A percentile compares a stretch with the other conserved stretches of the same genome.
These are phyloP conservation scores for Euspilapteryx auroguttella DNA, from an alignment of 2,888 invertebrate species.

Conservation along the genomic window DNA sequence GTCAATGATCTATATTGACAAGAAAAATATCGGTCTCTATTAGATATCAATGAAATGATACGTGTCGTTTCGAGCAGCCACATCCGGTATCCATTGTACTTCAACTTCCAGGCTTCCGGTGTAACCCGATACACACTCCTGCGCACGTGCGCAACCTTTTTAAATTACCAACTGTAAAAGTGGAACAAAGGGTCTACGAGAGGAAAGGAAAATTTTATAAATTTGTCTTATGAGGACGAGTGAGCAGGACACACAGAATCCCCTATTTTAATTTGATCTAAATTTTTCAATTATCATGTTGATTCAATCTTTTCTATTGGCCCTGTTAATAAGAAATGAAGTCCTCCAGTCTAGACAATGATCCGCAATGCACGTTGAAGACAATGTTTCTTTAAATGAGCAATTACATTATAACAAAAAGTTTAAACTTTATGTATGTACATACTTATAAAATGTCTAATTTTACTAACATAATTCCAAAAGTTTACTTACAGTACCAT, in stretches of 20 bases:
- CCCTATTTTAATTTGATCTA: conserved; percentile 1
- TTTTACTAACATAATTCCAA: no score
- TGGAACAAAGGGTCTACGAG: conserved; percentile 25
- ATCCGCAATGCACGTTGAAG: no score
- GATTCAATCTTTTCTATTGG: conserved; percentile 9
- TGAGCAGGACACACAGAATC: background rate
- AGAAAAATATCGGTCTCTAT: conserved; percentile 26
- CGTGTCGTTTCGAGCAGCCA: conserved; percentile 56
- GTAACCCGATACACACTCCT: conserved; percentile 59
- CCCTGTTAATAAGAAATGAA: no score
- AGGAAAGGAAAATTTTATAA: conserved; percentile 9
- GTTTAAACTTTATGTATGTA: no score
- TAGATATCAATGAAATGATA: conserved; percentile 56
- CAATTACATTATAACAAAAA: no score
- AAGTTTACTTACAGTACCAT: no score
- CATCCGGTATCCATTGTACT: conserved; percentile 56
- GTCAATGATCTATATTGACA: no score
- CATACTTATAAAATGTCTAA: no score
- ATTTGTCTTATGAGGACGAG: background rate
- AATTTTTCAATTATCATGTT: conserved; percentile 7
- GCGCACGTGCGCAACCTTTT: conserved; percentile 60
- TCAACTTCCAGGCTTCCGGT: conserved; percentile 47
- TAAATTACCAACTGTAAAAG: conserved; percentile 37
- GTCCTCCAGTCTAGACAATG: no score
- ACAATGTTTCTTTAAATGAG: no score